Conservation (phyloP, 1,140 invertebrate species). For the Oryzaephilus surinamensis region DNA sequence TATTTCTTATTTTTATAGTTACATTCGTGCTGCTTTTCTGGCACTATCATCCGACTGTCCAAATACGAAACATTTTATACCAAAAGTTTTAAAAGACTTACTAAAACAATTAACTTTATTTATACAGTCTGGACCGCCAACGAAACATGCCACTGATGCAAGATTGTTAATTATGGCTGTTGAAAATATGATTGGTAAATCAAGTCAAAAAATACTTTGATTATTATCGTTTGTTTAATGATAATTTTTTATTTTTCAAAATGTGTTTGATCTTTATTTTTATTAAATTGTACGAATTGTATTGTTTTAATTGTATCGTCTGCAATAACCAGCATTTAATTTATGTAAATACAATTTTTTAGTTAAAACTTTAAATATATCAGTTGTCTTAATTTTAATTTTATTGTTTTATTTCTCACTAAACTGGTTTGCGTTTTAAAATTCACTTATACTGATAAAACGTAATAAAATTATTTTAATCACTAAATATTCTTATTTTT, state of each 20-base stretch:
- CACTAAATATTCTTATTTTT: too few relatives aligned
- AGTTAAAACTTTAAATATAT: too few relatives aligned
- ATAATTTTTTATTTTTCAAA: background rate
- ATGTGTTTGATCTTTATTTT: too few relatives aligned
- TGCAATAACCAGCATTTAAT: too few relatives aligned
- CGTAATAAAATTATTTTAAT: too few relatives aligned
- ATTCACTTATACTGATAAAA: too few relatives aligned
- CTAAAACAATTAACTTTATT: slow-evolving; percentile 62
- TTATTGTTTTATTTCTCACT: too few relatives aligned
- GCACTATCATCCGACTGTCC: slow-evolving; percentile 67
- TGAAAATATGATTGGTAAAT: slow-evolving; percentile 21
- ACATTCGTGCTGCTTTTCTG: slow-evolving; percentile 77
- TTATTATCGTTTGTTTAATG: background rate
- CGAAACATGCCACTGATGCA: slow-evolving; percentile 56
- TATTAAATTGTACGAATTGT: too few relatives aligned
- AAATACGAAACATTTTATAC: slow-evolving; percentile 72
- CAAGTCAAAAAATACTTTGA: slow-evolving; percentile 3
- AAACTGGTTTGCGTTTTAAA: too few relatives aligned
- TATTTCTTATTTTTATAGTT: slow-evolving; percentile 46
- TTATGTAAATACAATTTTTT: too few relatives aligned
- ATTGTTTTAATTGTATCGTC: too few relatives aligned
- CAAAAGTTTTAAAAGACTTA: slow-evolving; percentile 63
- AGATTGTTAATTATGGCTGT: slow-evolving; percentile 69
- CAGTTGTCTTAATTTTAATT: too few relatives aligned
- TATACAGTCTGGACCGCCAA: slow-evolving; percentile 54